A percentile compares a stretch with the other conserved stretches of the same genome.
phyloP scores from a whole-genome alignment of 2,888 invertebrate genomes.

The Pteria penguin region DNA sequence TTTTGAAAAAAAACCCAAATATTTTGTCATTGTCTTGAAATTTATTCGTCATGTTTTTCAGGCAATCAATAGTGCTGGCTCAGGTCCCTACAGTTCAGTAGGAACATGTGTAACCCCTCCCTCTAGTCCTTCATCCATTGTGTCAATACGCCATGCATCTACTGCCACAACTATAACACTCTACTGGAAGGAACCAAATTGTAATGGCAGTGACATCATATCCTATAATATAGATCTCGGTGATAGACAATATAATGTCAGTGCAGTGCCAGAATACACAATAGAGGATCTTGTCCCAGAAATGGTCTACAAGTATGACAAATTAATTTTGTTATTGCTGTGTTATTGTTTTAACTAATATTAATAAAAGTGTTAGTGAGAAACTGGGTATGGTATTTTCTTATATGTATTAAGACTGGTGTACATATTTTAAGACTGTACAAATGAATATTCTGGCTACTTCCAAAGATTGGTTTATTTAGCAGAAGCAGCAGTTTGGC shows the following conservation, averaged over 20 bases:
- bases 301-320: constrained; percentile 85
- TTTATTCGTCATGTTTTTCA: constrained; percentile 76
- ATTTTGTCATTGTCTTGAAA: background rate
- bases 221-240: constrained; percentile 88
- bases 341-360: no score
- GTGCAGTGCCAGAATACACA: constrained; percentile 81
- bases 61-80: constrained; percentile 91
- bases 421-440: no score
- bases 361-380: no score
- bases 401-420: no score
- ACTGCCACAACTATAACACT: constrained; percentile 84
- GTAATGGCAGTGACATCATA: constrained; percentile 88
- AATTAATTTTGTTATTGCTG: no score
- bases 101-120: constrained; percentile 88
- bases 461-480: no score
- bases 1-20: background rate
- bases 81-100: constrained; percentile 86
- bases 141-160: constrained; percentile 80
- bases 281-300: constrained; percentile 88
- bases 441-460: no score
- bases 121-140: constrained; percentile 88
- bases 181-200: constrained; percentile 87
- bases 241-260: constrained; percentile 70
- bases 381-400: no score
- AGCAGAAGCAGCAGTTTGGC: no score